phyloP scores from a whole-genome alignment of 2,797 vertebrate species.

The Podargus strigoides region DNA sequence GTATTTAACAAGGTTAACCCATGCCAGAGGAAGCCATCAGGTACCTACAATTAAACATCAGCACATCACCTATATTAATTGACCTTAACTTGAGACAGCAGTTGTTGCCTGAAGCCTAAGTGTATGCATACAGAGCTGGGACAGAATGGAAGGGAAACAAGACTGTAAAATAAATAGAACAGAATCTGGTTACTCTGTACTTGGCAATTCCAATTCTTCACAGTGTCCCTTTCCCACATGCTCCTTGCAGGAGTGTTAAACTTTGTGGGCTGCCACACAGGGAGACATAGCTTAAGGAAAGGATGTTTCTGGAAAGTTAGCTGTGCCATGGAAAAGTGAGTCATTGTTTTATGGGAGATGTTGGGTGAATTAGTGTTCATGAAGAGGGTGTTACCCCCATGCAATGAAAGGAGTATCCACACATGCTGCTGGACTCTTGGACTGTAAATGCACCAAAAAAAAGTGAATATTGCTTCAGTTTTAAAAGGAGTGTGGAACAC shows the following conservation, averaged over 20 bases:
- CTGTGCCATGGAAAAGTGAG: neutral
- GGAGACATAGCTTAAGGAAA: neutral
- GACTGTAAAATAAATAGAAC: neutral
- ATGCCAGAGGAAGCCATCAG: neutral
- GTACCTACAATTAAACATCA: constrained; percentile 43
- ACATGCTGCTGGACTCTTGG: neutral
- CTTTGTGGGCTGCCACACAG: neutral
- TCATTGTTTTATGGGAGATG: neutral
- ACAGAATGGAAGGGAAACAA: neutral
- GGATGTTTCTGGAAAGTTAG: neutral
- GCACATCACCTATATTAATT: neutral
- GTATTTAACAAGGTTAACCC: constrained; percentile 27
- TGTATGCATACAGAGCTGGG: neutral
- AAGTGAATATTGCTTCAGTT: neutral
- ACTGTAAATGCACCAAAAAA: neutral
- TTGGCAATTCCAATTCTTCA: neutral
- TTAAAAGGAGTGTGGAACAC: neutral
- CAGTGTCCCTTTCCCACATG: neutral
- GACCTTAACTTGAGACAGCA: constrained; percentile 24
- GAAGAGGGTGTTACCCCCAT: neutral
- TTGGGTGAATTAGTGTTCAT: neutral
- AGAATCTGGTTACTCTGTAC: neutral
- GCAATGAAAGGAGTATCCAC: neutral
- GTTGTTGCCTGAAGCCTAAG: constrained; percentile 22
- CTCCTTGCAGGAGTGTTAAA: neutral